Base-by-base conservation (phyloP, 2,797 vertebrate genomes). In the Cheirogaleus major region DNA sequence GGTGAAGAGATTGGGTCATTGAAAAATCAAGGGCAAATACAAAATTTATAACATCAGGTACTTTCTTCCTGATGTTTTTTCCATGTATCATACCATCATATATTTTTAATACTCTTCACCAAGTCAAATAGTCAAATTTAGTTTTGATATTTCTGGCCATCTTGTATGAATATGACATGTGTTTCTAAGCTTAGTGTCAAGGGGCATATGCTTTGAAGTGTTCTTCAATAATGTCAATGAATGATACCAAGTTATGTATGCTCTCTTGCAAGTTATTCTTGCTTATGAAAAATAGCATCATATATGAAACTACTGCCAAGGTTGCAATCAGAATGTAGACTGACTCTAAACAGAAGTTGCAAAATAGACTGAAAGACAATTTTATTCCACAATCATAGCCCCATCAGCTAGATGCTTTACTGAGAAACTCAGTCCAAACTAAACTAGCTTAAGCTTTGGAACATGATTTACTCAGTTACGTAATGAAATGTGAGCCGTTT, bases 341-440 rank as follows among this genome's bases (percentile, higher is more conserved):
- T 1, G 18, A 52, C 14, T 73, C 45, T 89, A 13, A 84, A 15
- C 14, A 27, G 27, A 81, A 55, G 55, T 72, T 27, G 27, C 22
- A 67, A 59, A 79, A 90, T 50, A 88, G 55, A 76, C 45, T 91
- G n/a, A 2, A 72, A n/a, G 65, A 35, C 10, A 69, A 38, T 81
- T 92, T 92, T 52, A 89, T 65, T 79, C 17, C 45, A 78, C 2
- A 70, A 20, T 72, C 48, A 63, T 69, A 72, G 45, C 1, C 35
- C 35, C 32, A 55, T 55, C 41, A 50, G 30, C 48, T 90, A n/a
- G 69, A 57, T 72, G 38, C 11, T 70, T 12, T 70, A 86, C 45
- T 70, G 59, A 93, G 65, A 32, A 92, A 95, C 35, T 80, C 79
- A 69, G 38, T 89, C 35, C n/a, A 97, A 70, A 85, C 22, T 84